Evolutionary conservation across 2,113 vertebrate genomes (phyloP).

Genomic region (Lagenorhynchus albirostris): DNA sequence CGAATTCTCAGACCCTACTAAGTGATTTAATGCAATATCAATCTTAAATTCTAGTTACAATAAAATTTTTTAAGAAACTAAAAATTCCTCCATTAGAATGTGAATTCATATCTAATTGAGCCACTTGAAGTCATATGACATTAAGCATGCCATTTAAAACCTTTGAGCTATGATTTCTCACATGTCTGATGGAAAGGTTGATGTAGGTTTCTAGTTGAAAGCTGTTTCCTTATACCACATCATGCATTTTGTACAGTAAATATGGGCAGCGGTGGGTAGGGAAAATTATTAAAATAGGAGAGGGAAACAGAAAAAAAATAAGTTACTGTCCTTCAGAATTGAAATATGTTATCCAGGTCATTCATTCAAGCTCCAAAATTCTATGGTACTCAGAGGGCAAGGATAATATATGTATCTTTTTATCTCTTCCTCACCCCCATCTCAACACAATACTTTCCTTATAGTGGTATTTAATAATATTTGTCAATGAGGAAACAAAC

Average conservation of each 20-base stretch:
- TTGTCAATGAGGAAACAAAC: slow-evolving; percentile 3
- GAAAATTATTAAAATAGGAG: slow-evolving; percentile 26
- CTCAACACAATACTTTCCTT: not conserved
- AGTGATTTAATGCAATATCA: not conserved
- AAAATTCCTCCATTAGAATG: not conserved
- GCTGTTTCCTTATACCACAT: slow-evolving; percentile 43
- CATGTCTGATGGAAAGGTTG: not conserved
- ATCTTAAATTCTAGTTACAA: not conserved
- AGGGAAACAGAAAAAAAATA: slow-evolving; percentile 57
- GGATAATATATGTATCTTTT: not conserved
- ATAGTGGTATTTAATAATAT: not conserved
- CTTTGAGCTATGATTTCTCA: not conserved
- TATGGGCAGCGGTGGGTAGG: not conserved
- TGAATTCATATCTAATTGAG: not conserved
- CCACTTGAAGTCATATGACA: not conserved
- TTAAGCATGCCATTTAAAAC: not conserved
- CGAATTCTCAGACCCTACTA: not conserved
- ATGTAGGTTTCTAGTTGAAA: not conserved
- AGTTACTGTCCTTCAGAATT: slow-evolving; percentile 51
- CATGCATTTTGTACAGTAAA: slow-evolving; percentile 8
- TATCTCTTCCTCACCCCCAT: not conserved
- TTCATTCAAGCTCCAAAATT: slow-evolving; percentile 39
- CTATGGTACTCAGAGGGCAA: slow-evolving; percentile 10
- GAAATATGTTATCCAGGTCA: slow-evolving; percentile 47
- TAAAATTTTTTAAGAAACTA: not conserved